Conservation (phyloP, 2,888 invertebrate species). For the Rhingia rostrata region DNA sequence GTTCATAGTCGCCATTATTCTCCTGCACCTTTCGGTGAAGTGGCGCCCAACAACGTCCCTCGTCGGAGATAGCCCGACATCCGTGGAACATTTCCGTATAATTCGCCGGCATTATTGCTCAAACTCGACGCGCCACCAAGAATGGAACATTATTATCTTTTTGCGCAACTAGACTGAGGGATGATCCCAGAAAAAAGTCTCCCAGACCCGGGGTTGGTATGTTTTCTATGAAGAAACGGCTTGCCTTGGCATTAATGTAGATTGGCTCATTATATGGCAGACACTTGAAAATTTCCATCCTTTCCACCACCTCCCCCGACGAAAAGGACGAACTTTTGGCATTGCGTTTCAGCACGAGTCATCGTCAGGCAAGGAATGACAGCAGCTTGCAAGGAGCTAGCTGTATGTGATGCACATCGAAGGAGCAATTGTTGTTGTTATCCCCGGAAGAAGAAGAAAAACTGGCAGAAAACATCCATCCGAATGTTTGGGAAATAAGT, state of each 20-base stretch:
- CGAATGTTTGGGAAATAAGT: slow-evolving; percentile 68
- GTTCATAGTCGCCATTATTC: slow-evolving; percentile 70
- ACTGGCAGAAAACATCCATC: slow-evolving; percentile 55
- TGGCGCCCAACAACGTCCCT: slow-evolving; percentile 44
- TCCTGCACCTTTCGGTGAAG: slow-evolving; percentile 43
- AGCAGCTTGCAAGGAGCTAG: slow-evolving; percentile 9
- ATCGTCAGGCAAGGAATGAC: slow-evolving; percentile 4
- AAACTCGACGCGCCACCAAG: slow-evolving; percentile 54
- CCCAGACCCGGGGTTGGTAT: neutral
- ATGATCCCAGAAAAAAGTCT: slow-evolving; percentile 21
- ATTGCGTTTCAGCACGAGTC: slow-evolving; percentile 60
- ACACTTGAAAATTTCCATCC: slow-evolving; percentile 71
- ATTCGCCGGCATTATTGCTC: slow-evolving; percentile 59
- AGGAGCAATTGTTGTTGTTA: slow-evolving; percentile 46
- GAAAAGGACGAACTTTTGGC: slow-evolving; percentile 53
- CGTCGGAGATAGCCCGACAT: slow-evolving; percentile 68
- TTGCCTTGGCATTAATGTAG: slow-evolving; percentile 73
- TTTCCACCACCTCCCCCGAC: too few species aligned
- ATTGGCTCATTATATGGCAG: slow-evolving; percentile 74
- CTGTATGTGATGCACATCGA: slow-evolving; percentile 34
- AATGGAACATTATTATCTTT: slow-evolving; percentile 72
- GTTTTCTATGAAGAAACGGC: slow-evolving; percentile 63
- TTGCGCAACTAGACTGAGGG: slow-evolving; percentile 63
- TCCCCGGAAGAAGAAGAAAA: slow-evolving; percentile 23
- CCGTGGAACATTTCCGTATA: slow-evolving; percentile 68